A percentile compares a stretch with the other conserved stretches of the same genome.
Evolutionary conservation across 2,113 vertebrate species (phyloP).

Genomic region (Laticauda laticaudata): DNA sequence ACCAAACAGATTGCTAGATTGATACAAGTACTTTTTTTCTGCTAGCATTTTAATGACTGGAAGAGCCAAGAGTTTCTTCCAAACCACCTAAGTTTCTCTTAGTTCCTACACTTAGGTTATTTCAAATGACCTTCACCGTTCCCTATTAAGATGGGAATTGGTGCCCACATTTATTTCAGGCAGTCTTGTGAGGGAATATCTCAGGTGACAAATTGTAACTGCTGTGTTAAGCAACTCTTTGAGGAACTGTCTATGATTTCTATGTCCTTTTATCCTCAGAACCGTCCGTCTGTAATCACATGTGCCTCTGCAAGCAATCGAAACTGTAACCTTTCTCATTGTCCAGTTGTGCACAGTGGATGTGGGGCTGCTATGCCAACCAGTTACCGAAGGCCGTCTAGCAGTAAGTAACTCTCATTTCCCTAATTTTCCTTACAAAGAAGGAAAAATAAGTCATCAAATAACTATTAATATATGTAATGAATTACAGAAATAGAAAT

Average conservation of each 20-base stretch:
- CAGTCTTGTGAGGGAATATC: not conserved
- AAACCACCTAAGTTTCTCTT: not conserved
- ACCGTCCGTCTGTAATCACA: conserved; percentile 97
- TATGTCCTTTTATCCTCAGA: conserved; percentile 65
- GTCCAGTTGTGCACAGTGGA: conserved; percentile 89
- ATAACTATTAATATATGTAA: not conserved
- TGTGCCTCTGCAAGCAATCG: conserved; percentile 91
- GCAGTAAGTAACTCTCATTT: conserved; percentile 73
- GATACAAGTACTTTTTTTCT: not conserved
- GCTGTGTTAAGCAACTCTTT: not conserved
- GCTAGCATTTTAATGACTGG: too few relatives aligned
- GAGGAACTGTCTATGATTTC: not conserved
- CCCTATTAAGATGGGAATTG: not conserved
- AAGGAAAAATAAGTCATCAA: too few relatives aligned
- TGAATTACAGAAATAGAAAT: not conserved
- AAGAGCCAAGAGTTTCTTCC: not conserved
- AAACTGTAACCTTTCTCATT: conserved; percentile 97
- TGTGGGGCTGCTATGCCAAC: conserved; percentile 73
- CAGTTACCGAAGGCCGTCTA: conserved; percentile 84
- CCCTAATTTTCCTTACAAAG: not conserved
- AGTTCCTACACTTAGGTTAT: not conserved
- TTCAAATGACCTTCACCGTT: not conserved
- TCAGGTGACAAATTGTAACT: not conserved
- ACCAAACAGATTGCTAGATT: not conserved
- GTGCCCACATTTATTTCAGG: too few relatives aligned